Base-by-base conservation (phyloP, 1,140 invertebrate genomes). In the Drosophila mauritiana region DNA sequence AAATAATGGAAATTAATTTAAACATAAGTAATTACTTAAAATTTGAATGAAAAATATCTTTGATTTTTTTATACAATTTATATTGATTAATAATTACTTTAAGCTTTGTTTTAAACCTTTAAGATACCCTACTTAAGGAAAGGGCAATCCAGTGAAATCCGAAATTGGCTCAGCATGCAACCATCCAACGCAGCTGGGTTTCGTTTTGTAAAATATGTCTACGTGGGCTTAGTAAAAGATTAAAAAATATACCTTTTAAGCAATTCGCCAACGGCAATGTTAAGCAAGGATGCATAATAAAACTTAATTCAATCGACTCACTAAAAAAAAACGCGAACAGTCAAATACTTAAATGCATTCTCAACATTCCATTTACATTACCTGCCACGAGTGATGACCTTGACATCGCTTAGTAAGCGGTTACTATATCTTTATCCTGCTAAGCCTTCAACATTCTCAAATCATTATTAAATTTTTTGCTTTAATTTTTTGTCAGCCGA, bases 381-480 rank as follows among this genome's bases (percentile, higher is more conserved):
- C 61, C 27, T 27, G n/a, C 36, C 3, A 22, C 15, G 11, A 45
- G 17, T 49, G 13, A 65, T 42, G 31, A 72, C 64, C 68, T 49
- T 72, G 68, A 70, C 65, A 72, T 69, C 43, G 42, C 64, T 69
- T 55, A 69, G 43, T 70, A 69, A 70, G 55, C 63, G 20, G 63
- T 3, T 22, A 36, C 22, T 48, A 40, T 67, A 65, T 68, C 51
- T 56, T 40, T 67, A 65, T 68, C 64, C 67, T 64, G 36, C 22
- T 37, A 67, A 64, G 59, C 64, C 59, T 57, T 70, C 67, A 34
- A 15, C 43, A 72, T 72, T 57, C 67, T 56, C 68, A 72, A 56
- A 72, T 49, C 34, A 25, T 69, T 78, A 39, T 73, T 63, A 56
- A 49, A 42, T 56, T 70, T 69, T 31, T 49, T 36, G 11, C 39